Evolutionary conservation across 1,140 invertebrate species (phyloP).

Genomic region (Drosophila paulistorum): DNA sequence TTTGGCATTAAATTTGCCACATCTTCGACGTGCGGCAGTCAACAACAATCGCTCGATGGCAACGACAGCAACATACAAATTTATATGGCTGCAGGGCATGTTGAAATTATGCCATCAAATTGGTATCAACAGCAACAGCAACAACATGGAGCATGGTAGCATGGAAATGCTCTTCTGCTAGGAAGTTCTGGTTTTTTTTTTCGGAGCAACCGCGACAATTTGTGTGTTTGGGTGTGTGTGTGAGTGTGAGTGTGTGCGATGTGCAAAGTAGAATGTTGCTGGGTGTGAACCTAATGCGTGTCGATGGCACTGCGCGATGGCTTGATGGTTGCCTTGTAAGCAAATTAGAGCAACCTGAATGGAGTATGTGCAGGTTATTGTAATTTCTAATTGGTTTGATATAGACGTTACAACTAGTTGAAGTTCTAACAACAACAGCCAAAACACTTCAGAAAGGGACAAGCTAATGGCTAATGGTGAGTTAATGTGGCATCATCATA

Average conservation of each 20-base stretch:
- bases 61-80: constrained; percentile 80
- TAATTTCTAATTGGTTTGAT: constrained; percentile 57
- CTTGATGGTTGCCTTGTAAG: constrained; percentile 56
- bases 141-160: constrained; percentile 32
- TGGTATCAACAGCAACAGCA: constrained; percentile 78
- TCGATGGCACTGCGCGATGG: constrained; percentile 40
- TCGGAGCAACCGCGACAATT: constrained; percentile 62
- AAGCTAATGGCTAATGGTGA: constrained; percentile 1
- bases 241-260: constrained; percentile 38
- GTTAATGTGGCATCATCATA: constrained; percentile 1
- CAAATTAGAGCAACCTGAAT: constrained; percentile 69
- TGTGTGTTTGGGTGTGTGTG: constrained; percentile 26
- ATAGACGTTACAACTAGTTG: constrained; percentile 56
- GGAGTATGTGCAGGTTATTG: constrained; percentile 23
- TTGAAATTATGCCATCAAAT: constrained; percentile 83
- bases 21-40: constrained; percentile 59
- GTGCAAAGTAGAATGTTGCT: constrained; percentile 77
- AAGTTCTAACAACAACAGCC: constrained; percentile 5
- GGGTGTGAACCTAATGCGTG: constrained; percentile 78
- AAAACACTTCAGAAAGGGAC: not conserved
- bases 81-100: constrained; percentile 77
- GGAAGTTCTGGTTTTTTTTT: constrained; percentile 39
- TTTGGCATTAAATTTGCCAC: constrained; percentile 79
- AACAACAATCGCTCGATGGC: constrained; percentile 45
- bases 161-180: constrained; percentile 24